These are phyloP conservation scores for Acrobasis repandana DNA, from an alignment of 2,888 invertebrate species.

Conservation along the genomic window DNA sequence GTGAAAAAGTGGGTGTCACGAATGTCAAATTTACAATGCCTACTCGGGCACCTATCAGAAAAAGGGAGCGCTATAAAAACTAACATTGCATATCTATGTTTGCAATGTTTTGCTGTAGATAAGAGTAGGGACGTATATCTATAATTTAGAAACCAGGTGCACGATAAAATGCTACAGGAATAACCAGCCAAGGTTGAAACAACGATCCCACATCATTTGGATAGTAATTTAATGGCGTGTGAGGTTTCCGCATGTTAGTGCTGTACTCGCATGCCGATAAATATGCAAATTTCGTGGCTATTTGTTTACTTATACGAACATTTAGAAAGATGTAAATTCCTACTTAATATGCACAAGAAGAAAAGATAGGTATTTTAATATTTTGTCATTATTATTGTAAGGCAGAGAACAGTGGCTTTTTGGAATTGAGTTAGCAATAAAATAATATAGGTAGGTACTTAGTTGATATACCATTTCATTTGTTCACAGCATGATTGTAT, in stretches of 20 bases:
- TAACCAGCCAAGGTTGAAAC: constrained; percentile 20
- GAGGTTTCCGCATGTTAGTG: neutral
- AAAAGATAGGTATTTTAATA: neutral
- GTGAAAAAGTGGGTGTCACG: constrained; percentile 6
- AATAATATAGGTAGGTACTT: no score
- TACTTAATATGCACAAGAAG: neutral
- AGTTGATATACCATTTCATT: no score
- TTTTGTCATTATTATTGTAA: neutral
- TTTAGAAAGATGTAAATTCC: neutral
- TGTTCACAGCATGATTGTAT: no score
- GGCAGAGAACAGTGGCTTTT: neutral
- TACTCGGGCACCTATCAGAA: neutral
- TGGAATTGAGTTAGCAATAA: neutral
- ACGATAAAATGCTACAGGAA: constrained; percentile 20
- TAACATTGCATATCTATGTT: constrained; percentile 11
- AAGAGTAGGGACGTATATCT: constrained; percentile 6
- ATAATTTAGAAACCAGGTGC: constrained; percentile 17
- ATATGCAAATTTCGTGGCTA: neutral
- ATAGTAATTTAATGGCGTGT: constrained; percentile 1
- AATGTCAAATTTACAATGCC: neutral
- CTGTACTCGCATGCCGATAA: neutral
- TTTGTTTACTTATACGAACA: neutral
- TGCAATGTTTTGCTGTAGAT: constrained; percentile 1
- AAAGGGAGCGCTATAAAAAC: constrained; percentile 2
- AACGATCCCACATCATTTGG: neutral